Conservation (phyloP, 2,888 invertebrate genomes). For the Thera obeliscata region DNA sequence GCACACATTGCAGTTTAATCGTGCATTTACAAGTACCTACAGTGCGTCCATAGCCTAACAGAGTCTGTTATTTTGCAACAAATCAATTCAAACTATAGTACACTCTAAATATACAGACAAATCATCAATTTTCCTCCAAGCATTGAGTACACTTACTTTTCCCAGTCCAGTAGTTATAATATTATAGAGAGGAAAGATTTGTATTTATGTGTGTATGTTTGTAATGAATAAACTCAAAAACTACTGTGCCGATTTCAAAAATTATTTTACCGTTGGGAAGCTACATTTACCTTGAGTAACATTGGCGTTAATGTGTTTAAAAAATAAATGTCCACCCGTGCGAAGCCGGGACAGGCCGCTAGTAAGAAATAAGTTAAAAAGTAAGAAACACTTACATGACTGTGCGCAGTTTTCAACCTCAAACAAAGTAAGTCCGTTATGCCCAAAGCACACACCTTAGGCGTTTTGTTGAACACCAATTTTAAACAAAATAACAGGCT, state of each 20-base stretch:
- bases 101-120: constrained; percentile 17
- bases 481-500: constrained; percentile 55
- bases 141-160: background rate
- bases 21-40: background rate
- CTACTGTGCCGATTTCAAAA: no score
- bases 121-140: constrained; percentile 11
- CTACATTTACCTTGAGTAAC: no score
- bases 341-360: no score
- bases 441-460: constrained; percentile 21
- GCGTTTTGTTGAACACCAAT: constrained; percentile 32
- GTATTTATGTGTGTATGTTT: no score
- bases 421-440: constrained; percentile 26
- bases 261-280: no score
- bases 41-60: background rate
- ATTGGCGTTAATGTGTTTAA: no score
- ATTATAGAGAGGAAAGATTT: no score
- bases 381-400: constrained; percentile 25
- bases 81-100: constrained; percentile 10
- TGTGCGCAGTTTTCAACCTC: constrained; percentile 29
- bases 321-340: no score
- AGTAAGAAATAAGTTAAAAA: background rate
- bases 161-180: background rate
- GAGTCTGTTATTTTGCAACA: background rate
- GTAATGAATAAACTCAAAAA: no score
- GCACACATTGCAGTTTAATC: no score